Conservation (phyloP, 2,888 invertebrate species). For the Epinotia brunnichana region DNA sequence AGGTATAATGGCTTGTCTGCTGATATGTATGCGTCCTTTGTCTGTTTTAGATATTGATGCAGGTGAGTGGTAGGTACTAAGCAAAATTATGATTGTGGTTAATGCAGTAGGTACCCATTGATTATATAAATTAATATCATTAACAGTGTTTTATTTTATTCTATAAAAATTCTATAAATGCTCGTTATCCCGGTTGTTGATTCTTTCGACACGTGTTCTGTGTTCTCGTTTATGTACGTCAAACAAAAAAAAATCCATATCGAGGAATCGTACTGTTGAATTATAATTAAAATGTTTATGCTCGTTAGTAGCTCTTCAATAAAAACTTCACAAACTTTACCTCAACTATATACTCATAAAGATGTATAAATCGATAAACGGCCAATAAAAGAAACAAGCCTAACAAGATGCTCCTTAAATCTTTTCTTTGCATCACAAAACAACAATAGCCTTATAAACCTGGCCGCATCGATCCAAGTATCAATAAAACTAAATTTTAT, state of each 20-base stretch:
- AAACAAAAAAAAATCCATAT: background rate
- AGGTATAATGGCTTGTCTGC: too few relatives aligned
- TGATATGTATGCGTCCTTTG: too few relatives aligned
- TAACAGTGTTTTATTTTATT: too few relatives aligned
- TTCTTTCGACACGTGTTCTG: too few relatives aligned
- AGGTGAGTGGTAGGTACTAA: too few relatives aligned
- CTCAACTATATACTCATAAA: conserved; percentile 30
- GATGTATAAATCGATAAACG: conserved; percentile 35
- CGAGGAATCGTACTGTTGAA: background rate
- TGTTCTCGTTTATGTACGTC: too few relatives aligned
- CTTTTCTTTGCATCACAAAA: conserved; percentile 31
- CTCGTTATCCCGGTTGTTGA: too few relatives aligned
- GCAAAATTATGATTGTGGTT: too few relatives aligned
- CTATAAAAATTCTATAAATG: too few relatives aligned
- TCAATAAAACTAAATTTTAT: conserved; percentile 44
- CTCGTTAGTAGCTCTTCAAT: conserved; percentile 3
- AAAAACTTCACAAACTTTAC: conserved; percentile 6
- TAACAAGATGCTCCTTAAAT: conserved; percentile 41
- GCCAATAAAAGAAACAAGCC: conserved; percentile 23
- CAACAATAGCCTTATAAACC: conserved; percentile 28
- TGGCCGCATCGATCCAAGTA: conserved; percentile 33
- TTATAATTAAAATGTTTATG: background rate
- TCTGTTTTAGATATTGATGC: too few relatives aligned
- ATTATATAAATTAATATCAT: too few relatives aligned
- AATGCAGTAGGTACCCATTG: too few relatives aligned